Evolutionary conservation across 1,140 invertebrate species (phyloP).

Genomic region (Harlomillsia oculata): DNA sequence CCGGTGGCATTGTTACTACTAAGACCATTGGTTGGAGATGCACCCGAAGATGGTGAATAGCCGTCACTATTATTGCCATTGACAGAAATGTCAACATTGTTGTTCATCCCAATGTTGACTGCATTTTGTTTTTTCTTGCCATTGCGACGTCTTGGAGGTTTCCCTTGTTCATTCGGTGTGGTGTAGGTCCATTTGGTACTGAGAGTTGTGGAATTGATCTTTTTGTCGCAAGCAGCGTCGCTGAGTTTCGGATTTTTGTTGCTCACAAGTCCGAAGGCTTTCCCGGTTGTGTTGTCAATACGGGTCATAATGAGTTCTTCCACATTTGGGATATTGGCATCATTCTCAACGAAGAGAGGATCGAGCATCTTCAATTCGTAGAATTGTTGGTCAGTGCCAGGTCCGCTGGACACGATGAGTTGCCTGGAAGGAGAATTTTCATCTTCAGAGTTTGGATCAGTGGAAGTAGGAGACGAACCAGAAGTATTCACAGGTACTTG

Average conservation of each 20-base stretch:
- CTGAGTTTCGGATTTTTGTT: constrained; percentile 8
- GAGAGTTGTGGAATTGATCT: constrained; percentile 31
- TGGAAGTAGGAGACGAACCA: constrained; percentile 7
- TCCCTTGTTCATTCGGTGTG: constrained; percentile 13
- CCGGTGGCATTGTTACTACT: constrained; percentile 25
- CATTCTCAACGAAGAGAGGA: constrained; percentile 21
- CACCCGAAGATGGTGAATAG: constrained; percentile 3
- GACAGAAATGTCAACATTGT: background rate
- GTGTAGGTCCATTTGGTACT: constrained; percentile 33
- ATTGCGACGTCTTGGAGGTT: constrained; percentile 9
- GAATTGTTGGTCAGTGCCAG: constrained; percentile 7
- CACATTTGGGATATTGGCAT: constrained; percentile 32
- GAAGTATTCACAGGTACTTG: constrained; percentile 2
- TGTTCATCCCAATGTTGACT: constrained; percentile 1
- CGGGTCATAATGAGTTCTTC: constrained; percentile 35
- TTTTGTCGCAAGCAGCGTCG: constrained; percentile 24
- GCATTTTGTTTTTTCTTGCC: constrained; percentile 11
- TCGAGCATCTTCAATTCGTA: constrained; percentile 33
- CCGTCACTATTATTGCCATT: constrained; percentile 4
- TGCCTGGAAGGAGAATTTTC: background rate
- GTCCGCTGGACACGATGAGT: background rate
- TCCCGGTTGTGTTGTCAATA: constrained; percentile 16
- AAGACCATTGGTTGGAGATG: constrained; percentile 11
- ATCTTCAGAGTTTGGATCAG: background rate
- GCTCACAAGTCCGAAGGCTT: too few relatives aligned